Evolutionary conservation across 1,140 invertebrate genomes (phyloP).

Genomic region (Drosophila ohnishii): DNA sequence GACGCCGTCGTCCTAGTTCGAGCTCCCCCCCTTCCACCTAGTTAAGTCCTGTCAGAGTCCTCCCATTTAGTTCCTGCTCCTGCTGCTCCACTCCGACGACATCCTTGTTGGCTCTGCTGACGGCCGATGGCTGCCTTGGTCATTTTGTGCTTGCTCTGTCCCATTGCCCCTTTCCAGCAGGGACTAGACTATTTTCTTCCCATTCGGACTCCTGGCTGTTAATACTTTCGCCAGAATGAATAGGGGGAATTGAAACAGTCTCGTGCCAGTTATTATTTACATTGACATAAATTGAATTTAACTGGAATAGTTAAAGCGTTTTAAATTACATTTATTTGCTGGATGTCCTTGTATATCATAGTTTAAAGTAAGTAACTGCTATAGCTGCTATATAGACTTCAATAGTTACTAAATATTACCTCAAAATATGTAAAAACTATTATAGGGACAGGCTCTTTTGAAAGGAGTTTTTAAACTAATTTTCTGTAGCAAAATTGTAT

Average conservation of each 20-base stretch:
- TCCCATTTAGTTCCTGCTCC: conserved; percentile 9
- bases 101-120: conserved; percentile 17
- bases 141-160: conserved; percentile 33
- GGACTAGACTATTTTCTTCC: not conserved
- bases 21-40: conserved; percentile 1
- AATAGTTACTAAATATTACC: not conserved
- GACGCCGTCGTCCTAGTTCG: conserved; percentile 34
- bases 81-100: conserved; percentile 19
- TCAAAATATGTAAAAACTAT: not conserved
- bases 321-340: not conserved
- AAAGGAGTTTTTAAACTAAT: not conserved
- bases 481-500: not conserved
- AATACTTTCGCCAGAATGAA: conserved; percentile 9
- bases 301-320: not conserved
- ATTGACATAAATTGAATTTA: conserved; percentile 17
- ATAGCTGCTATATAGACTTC: not conserved
- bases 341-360: not conserved
- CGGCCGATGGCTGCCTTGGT: conserved; percentile 33
- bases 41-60: conserved; percentile 45
- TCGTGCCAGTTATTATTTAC: conserved; percentile 11
- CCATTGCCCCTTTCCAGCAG: conserved; percentile 1
- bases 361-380: not conserved
- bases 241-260: conserved; percentile 11
- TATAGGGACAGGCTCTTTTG: not conserved
- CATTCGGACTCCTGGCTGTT: conserved; percentile 11